Evolutionary conservation across 2,888 invertebrate genomes (phyloP), one percentile per base, ranked within the genome.

Genomic region (Rutpela maculata): DNA sequence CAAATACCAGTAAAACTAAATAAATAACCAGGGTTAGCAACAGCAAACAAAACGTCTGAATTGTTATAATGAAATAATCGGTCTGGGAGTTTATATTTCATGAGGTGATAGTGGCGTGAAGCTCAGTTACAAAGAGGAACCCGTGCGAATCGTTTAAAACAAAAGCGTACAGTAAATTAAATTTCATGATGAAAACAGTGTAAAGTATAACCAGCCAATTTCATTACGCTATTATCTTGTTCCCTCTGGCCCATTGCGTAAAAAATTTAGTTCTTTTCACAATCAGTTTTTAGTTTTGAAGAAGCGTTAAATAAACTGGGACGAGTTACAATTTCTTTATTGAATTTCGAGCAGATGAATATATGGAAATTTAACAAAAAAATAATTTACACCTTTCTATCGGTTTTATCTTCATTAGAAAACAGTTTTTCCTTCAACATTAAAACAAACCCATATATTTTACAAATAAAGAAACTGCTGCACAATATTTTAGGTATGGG

Each of bases 101-200:
- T n/a, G 50, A 50, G 43, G 4, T 15, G 43, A 43, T 43, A 43
- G 43, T 43, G 43, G 50, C 15, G 7, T 11, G 15, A 11, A 12
- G 43, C 43, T 60, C 59, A 55, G 59, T 75, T 65, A 69, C 65
- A 74, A 59, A 66, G 65, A 65, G 70, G 66, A 74, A 69, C 65
- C 69, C 56, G 66, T 55, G 66, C 26, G 70, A 74, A 77, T 74
- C 77, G 65, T 65, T 74, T 67, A 66, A 63, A 56, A 68, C 69
- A 59, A 57, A 63, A 74, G 71, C 70, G 31, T 66, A 56, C 38
- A 77, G 66, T 74, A 77, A 77, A 77, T 77, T 74, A 77, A 77
- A 77, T 74, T 77, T 19, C 67, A 63, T 66, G 67, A 77, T 74
- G 74, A 43, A 77, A 77, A 77, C 74, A 70, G 70, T 72, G 72